Conservation (phyloP, 2,888 invertebrate genomes). For the Napeogenes inachia region DNA sequence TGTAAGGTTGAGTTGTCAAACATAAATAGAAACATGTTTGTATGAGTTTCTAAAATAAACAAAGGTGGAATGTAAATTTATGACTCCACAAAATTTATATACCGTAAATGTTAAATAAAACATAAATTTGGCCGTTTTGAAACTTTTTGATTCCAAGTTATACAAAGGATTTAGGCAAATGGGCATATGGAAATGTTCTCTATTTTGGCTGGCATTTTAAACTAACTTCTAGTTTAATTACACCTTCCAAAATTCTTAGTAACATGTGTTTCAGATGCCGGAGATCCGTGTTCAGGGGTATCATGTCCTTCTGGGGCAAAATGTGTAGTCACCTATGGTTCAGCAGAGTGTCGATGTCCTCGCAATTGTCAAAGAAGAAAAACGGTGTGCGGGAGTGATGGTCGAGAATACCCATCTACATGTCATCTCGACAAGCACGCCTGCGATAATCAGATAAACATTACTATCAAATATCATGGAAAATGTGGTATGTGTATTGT, state of each 20-base stretch:
- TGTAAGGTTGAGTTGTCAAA: not conserved
- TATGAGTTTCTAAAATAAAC: not conserved
- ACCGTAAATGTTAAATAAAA: not conserved
- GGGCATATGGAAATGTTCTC: too few species aligned
- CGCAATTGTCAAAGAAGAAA: constrained; percentile 81
- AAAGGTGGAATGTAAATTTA: not conserved
- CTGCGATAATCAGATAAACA: constrained; percentile 84
- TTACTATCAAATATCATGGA: constrained; percentile 88
- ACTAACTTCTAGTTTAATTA: too few species aligned
- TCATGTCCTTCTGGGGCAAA: constrained; percentile 83
- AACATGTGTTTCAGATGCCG: constrained; percentile 62
- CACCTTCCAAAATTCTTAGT: not conserved
- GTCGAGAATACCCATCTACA: constrained; percentile 89
- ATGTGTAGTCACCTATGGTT: constrained; percentile 82
- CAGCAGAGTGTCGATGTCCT: constrained; percentile 80
- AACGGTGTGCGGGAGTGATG: constrained; percentile 92
- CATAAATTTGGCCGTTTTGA: not conserved
- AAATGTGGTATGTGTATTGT: constrained; percentile 85
- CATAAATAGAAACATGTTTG: not conserved
- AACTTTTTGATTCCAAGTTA: not conserved
- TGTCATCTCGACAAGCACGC: constrained; percentile 90
- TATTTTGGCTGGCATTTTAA: too few species aligned
- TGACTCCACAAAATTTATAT: not conserved
- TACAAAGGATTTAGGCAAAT: not conserved
- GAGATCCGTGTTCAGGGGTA: constrained; percentile 83